These are phyloP conservation scores for Mola mola DNA, from an alignment of 2,113 vertebrate genomes.

Conservation along the genomic window DNA sequence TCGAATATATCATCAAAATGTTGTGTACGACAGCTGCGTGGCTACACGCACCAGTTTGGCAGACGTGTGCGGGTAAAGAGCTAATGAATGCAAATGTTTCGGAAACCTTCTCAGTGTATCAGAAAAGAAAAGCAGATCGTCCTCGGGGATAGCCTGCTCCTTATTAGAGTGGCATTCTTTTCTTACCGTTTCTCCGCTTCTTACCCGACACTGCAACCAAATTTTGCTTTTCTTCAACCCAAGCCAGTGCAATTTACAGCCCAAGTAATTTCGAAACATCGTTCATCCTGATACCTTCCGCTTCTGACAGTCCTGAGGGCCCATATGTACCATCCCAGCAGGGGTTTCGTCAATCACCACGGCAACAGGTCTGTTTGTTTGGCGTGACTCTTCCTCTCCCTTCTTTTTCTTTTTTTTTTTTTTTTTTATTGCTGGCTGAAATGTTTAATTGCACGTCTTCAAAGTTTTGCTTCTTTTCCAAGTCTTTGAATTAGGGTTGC, in stretches of 20 bases:
- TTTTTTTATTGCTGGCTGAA: constrained; percentile 56
- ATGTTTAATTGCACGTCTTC: constrained; percentile 62
- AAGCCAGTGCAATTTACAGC: not conserved
- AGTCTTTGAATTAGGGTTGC: not conserved
- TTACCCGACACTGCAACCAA: constrained; percentile 44
- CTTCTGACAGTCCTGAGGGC: constrained; percentile 14
- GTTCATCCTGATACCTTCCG: constrained; percentile 33
- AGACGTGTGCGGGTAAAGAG: constrained; percentile 25
- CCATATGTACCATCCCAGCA: constrained; percentile 32
- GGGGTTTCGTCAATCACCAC: constrained; percentile 44
- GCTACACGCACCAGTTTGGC: constrained; percentile 8
- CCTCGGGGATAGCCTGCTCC: constrained; percentile 62
- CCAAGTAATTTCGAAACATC: constrained; percentile 15
- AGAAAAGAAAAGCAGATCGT: constrained; percentile 33
- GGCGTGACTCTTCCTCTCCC: constrained; percentile 39
- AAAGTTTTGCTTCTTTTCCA: constrained; percentile 37
- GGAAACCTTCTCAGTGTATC: constrained; percentile 56
- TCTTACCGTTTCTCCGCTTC: constrained; percentile 46
- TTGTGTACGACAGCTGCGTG: constrained; percentile 13
- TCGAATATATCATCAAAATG: constrained; percentile 1
- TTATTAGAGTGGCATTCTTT: constrained; percentile 68
- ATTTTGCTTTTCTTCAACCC: constrained; percentile 10
- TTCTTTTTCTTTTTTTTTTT: too few species aligned
- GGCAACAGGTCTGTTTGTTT: constrained; percentile 73
- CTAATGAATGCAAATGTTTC: constrained; percentile 42